Evolutionary conservation across 2,797 vertebrate species (phyloP).

Genomic region (Poecilia wingei): DNA sequence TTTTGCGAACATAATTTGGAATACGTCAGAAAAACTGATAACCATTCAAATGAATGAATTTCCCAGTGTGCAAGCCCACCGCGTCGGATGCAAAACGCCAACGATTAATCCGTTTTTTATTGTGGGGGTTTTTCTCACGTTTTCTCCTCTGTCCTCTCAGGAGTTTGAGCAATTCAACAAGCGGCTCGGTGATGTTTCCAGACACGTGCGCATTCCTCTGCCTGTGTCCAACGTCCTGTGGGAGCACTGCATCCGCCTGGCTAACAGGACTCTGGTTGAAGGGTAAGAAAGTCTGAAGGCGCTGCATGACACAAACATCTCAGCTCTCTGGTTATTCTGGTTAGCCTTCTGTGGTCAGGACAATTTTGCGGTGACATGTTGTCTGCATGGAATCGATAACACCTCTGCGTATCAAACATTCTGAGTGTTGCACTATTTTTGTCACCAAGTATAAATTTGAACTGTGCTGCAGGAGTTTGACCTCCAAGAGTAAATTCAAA

Average conservation of each 20-base stretch:
- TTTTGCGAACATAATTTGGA: too few species aligned
- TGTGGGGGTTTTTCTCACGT: background rate
- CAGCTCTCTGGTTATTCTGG: background rate
- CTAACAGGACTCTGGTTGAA: slow-evolving; percentile 97
- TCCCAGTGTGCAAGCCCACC: background rate
- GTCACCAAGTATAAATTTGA: background rate
- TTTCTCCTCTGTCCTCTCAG: slow-evolving; percentile 69
- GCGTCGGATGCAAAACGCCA: background rate
- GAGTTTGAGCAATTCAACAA: slow-evolving; percentile 96
- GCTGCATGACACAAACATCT: background rate
- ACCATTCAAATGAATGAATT: background rate
- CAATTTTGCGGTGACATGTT: background rate
- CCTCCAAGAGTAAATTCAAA: background rate
- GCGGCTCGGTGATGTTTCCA: slow-evolving; percentile 89
- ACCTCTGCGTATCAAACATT: too few species aligned
- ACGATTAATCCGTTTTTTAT: background rate
- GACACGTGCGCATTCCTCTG: slow-evolving; percentile 93
- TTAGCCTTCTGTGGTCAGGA: background rate
- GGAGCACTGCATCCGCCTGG: slow-evolving; percentile 98
- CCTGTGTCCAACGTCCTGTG: slow-evolving; percentile 97
- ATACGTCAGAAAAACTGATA: background rate
- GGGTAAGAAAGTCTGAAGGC: slow-evolving; percentile 83
- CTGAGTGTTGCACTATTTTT: background rate
- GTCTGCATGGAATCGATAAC: background rate
- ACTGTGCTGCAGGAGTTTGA: background rate